Conservation (phyloP, 1,140 invertebrate genomes). For the Scaptomyza montana region DNA sequence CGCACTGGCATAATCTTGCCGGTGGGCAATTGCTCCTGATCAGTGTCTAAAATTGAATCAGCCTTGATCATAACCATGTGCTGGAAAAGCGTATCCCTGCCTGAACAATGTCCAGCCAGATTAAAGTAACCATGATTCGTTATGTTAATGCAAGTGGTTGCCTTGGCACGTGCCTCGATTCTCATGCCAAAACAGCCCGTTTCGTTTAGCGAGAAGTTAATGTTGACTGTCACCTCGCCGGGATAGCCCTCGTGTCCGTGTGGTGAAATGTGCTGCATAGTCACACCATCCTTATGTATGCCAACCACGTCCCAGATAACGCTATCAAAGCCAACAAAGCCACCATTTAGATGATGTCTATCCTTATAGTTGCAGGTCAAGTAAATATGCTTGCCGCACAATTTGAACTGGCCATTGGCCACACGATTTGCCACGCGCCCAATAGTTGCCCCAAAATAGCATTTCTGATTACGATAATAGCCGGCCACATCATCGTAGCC, state of each 20-base stretch:
- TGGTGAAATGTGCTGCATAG: constrained; percentile 88
- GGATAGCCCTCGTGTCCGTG: constrained; percentile 95
- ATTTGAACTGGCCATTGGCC: constrained; percentile 86
- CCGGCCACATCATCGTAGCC: constrained; percentile 91
- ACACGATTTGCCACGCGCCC: constrained; percentile 95
- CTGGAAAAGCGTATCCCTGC: constrained; percentile 86
- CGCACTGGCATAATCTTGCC: constrained; percentile 88
- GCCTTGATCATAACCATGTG: constrained; percentile 91
- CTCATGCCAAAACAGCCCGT: constrained; percentile 89
- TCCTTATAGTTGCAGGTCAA: constrained; percentile 89
- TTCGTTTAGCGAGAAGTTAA: constrained; percentile 89
- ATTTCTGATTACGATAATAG: constrained; percentile 84
- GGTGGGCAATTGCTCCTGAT: constrained; percentile 90
- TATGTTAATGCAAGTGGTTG: constrained; percentile 93
- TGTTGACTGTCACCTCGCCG: constrained; percentile 88
- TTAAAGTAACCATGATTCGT: constrained; percentile 98
- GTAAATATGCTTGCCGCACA: constrained; percentile 87
- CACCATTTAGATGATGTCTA: constrained; percentile 92
- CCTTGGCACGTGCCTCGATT: constrained; percentile 89
- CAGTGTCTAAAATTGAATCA: constrained; percentile 89
- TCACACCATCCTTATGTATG: constrained; percentile 80
- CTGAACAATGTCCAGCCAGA: constrained; percentile 89
- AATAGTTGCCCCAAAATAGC: constrained; percentile 93
- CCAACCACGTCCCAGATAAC: constrained; percentile 86
- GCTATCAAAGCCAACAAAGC: constrained; percentile 93